Evolutionary conservation across 1,140 invertebrate genomes (phyloP), one percentile per base, ranked within the genome.

Genomic region (Anoplophora glabripennis): DNA sequence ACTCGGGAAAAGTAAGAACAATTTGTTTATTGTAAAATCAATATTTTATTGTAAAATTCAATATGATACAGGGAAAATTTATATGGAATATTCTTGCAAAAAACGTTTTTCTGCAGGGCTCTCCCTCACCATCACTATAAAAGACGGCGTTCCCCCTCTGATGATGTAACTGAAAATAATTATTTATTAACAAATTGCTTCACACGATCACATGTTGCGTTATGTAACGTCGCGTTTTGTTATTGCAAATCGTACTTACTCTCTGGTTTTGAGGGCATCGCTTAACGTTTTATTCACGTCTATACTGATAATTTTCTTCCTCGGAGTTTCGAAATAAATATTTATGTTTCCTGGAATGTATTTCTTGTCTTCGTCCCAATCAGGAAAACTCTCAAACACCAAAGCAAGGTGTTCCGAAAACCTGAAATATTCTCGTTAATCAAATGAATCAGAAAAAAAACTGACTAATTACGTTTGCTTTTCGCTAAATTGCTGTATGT

Each of bases 301-400:
- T 11, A 92, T 78, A 66, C 83, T 77, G 70, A 87, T 81, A 3
- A 92, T 75, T 65, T 80, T 81, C 53, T 75, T 77, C 70, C 83
- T 86, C 53, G 86, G 79, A 65, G 89, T 85, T 78, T 94, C 90
- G 76, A 86, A 94, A 74, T 91, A 95, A 12, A 95, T 78, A 76
- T 86, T 83, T 35, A 96, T 71, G 44, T 77, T 85, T 5, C 83
- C 76, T 7, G 79, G 62, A 42, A 70, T 83, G 73, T 96, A 96
- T 66, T 84, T 84, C 41, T 78, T 76, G 1, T 87, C 76, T 47
- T 63, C 69, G 76, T 97, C 94, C 89, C 92, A 95, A 4, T 82
- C 80, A 17, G 88, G 80, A 52, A 79, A 76, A 18, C 85, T 84
- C 28, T 80, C 79, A 75, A 96, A 93, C 57, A 96, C 76, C 36